These are phyloP conservation scores for Meghimatium bilineatum DNA, from an alignment of 2,888 invertebrate species.

Conservation along the genomic window DNA sequence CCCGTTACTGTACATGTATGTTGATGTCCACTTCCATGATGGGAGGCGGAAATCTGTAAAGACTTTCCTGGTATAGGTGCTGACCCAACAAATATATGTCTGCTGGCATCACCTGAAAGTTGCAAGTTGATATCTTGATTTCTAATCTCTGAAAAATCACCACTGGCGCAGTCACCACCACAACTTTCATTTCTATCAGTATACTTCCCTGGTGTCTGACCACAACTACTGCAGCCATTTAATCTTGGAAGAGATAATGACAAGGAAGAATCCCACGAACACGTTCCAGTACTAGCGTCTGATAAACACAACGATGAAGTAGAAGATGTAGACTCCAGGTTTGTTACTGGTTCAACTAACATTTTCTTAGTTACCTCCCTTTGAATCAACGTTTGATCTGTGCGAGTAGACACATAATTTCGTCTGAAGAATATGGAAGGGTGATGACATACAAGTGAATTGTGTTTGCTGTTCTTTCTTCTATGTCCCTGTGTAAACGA, in stretches of 20 bases:
- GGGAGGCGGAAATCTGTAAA: background rate
- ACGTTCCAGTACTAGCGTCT: conserved; percentile 36
- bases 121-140: conserved; percentile 26
- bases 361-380: conserved; percentile 27
- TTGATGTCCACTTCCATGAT: background rate
- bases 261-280: conserved; percentile 39
- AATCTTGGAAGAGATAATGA: conserved; percentile 1
- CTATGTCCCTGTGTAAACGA: background rate
- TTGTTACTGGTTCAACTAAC: background rate
- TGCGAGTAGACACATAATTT: background rate
- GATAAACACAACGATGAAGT: conserved; percentile 41
- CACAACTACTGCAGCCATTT: conserved; percentile 20
- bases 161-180: conserved; percentile 31
- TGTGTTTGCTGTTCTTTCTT: background rate
- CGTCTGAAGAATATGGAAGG: background rate
- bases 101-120: conserved; percentile 13
- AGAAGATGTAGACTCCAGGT: background rate
- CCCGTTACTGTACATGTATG: background rate
- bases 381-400: background rate
- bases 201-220: background rate
- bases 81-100: background rate
- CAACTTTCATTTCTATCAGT: background rate
- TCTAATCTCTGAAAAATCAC: conserved; percentile 18
- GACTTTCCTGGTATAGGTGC: background rate
- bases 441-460: background rate